Percentiles rank a stretch among this genome's conserved stretches.
These are phyloP conservation scores for Lochmaea capreae DNA, from an alignment of 2,888 invertebrate species.

Conservation along the genomic window DNA sequence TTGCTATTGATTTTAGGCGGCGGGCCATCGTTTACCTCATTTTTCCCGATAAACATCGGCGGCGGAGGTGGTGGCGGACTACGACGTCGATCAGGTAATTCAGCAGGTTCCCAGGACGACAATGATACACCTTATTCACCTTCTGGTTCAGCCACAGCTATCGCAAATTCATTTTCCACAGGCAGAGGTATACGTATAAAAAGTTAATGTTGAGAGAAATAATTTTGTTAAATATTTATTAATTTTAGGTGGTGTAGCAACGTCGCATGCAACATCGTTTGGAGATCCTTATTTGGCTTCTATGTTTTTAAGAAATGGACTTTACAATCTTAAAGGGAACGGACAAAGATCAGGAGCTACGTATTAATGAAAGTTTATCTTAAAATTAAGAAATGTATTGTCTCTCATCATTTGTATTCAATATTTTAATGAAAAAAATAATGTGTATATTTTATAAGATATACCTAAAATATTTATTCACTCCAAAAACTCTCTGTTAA, in stretches of 20 bases:
- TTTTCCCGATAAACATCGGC: slow-evolving; percentile 76
- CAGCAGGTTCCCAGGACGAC: slow-evolving; percentile 57
- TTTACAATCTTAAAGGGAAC: slow-evolving; percentile 41
- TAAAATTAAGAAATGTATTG: not conserved
- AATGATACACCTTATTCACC: slow-evolving; percentile 61
- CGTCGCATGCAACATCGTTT: slow-evolving; percentile 79
- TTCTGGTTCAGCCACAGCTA: slow-evolving; percentile 72
- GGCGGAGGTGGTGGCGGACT: slow-evolving; percentile 63
- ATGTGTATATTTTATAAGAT: too few species aligned
- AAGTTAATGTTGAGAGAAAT: not conserved
- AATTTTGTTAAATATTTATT: not conserved
- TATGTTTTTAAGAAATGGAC: slow-evolving; percentile 59
- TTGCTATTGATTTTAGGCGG: slow-evolving; percentile 30
- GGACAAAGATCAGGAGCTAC: slow-evolving; percentile 11
- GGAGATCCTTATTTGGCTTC: slow-evolving; percentile 70
- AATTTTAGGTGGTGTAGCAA: slow-evolving; percentile 73
- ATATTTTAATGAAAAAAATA: too few species aligned
- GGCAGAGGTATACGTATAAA: slow-evolving; percentile 59
- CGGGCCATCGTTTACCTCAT: slow-evolving; percentile 66
- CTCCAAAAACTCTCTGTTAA: not conserved
- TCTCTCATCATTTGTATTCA: too few species aligned
- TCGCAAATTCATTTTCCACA: slow-evolving; percentile 80
- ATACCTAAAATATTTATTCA: not conserved
- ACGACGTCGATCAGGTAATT: slow-evolving; percentile 48
- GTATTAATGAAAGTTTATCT: not conserved